Conservation (phyloP, 2,113 vertebrate genomes). For the Plectropomus leopardus region DNA sequence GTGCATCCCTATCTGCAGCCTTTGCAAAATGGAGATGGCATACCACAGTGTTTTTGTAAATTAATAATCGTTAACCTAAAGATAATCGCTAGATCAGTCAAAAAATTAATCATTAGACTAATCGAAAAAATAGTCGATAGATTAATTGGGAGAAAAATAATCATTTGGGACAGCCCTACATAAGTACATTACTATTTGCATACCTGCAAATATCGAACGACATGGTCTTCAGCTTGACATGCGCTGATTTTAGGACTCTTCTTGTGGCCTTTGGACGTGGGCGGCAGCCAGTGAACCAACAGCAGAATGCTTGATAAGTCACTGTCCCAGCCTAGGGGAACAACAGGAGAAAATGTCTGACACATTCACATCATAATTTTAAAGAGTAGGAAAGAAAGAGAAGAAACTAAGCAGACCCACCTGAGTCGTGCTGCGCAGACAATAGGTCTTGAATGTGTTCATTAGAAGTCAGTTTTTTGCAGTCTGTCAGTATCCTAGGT, state of each 20-base stretch:
- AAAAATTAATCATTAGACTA: too few species aligned
- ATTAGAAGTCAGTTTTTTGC: too few species aligned
- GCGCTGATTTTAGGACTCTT: conserved; percentile 26
- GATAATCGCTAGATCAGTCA: too few species aligned
- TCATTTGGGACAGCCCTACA: too few species aligned
- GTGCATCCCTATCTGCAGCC: too few species aligned
- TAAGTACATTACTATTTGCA: background rate
- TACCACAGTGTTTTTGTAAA: too few species aligned
- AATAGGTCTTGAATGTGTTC: too few species aligned
- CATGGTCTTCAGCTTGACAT: background rate
- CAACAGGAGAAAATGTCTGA: background rate
- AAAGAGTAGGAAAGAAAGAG: conserved; percentile 14
- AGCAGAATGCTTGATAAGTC: background rate
- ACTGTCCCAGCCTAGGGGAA: background rate
- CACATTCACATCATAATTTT: conserved; percentile 1
- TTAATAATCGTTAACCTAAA: too few species aligned
- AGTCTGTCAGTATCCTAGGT: too few species aligned
- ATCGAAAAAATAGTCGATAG: too few species aligned
- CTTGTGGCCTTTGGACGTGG: conserved; percentile 25
- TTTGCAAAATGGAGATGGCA: too few species aligned
- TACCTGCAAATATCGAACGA: background rate
- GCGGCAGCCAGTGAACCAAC: conserved; percentile 3
- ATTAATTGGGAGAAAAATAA: too few species aligned
- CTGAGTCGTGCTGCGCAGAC: background rate
- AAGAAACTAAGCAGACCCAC: background rate